Conservation (phyloP, 2,888 invertebrate species). For the Yponomeuta evonymella region DNA sequence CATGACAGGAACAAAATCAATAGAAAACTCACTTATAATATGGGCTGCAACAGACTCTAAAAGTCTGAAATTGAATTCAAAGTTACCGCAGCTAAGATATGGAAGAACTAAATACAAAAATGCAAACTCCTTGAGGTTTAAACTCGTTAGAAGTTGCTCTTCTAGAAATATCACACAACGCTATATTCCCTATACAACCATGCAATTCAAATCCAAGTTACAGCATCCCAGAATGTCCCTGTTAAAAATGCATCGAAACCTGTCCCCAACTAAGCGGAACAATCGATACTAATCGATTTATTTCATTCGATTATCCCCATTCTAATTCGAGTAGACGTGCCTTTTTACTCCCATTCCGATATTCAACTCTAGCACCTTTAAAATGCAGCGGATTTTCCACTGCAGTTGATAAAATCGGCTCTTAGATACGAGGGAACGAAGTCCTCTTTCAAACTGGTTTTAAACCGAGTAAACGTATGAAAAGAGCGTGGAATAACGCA, state of each 20-base stretch:
- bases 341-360: neutral
- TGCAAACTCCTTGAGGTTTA: no score
- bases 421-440: neutral
- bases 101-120: no score
- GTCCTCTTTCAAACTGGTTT: neutral
- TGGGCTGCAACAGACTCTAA: no score
- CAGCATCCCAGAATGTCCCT: neutral
- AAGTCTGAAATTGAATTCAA: no score
- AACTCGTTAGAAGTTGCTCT: no score
- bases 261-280: slow-evolving; percentile 22
- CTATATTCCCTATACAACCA: no score
- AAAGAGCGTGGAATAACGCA: neutral
- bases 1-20: no score
- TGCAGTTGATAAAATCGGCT: neutral
- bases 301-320: slow-evolving; percentile 34
- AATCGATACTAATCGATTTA: slow-evolving; percentile 42
- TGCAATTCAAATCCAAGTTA: neutral
- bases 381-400: neutral
- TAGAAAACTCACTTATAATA: no score
- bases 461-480: neutral
- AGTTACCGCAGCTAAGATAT: no score
- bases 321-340: slow-evolving; percentile 19
- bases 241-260: slow-evolving; percentile 3
- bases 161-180: no score
- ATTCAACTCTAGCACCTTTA: neutral